These are phyloP conservation scores for Drosophila guanche DNA, from an alignment of 1,140 invertebrate genomes.

Conservation along the genomic window DNA sequence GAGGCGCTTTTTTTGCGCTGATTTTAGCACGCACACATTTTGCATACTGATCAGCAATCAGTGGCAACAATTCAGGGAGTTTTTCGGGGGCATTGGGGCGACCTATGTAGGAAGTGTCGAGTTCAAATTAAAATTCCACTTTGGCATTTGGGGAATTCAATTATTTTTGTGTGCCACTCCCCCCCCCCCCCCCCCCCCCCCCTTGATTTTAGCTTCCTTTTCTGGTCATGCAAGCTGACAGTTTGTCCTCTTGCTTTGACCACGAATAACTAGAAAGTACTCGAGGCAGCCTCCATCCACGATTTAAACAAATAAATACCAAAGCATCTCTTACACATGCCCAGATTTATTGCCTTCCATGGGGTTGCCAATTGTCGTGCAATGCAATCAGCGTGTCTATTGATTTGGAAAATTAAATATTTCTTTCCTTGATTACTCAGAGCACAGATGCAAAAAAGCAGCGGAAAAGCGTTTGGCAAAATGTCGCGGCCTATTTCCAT, in stretches of 20 bases:
- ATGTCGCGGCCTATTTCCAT: slow-evolving; percentile 56
- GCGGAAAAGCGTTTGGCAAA: neutral
- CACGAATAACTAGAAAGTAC: slow-evolving; percentile 59
- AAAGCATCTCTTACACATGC: slow-evolving; percentile 43
- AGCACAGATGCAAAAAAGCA: slow-evolving; percentile 33
- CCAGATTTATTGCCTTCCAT: slow-evolving; percentile 69
- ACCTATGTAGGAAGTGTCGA: slow-evolving; percentile 38
- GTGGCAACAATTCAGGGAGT: slow-evolving; percentile 33
- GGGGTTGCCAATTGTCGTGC: slow-evolving; percentile 68
- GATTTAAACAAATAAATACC: slow-evolving; percentile 36
- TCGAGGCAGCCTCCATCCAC: neutral
- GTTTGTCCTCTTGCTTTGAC: slow-evolving; percentile 52
- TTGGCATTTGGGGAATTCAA: slow-evolving; percentile 82
- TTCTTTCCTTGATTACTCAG: slow-evolving; percentile 59
- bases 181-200: slow-evolving; percentile 17
- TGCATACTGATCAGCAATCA: slow-evolving; percentile 82
- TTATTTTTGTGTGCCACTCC: slow-evolving; percentile 65
- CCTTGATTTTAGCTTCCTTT: slow-evolving; percentile 8
- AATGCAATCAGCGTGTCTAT: slow-evolving; percentile 81
- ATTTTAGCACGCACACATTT: slow-evolving; percentile 80
- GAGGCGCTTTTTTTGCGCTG: slow-evolving; percentile 62
- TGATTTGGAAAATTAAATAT: slow-evolving; percentile 82
- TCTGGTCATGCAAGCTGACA: slow-evolving; percentile 62
- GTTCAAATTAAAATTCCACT: slow-evolving; percentile 79
- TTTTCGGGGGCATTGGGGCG: slow-evolving; percentile 19